phyloP scores from a whole-genome alignment of 1,140 invertebrate species.

The Ylistrum balloti region DNA sequence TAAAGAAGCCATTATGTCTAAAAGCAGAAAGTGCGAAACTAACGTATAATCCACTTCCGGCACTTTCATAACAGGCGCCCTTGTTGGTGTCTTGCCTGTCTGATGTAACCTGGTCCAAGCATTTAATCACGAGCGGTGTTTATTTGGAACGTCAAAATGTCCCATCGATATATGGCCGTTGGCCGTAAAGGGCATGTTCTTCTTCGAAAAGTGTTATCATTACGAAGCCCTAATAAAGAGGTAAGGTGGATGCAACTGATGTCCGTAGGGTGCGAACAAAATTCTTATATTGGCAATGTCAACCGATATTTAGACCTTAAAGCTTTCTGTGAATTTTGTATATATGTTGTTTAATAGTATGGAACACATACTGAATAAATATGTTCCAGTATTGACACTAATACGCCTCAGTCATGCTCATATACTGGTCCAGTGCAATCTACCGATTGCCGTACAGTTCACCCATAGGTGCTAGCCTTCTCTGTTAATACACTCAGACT shows the following conservation, averaged over 20 bases:
- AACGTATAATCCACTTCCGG: not conserved
- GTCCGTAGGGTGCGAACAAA: not conserved
- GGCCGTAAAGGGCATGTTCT: slow-evolving; percentile 40
- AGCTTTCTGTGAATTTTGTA: too few species aligned
- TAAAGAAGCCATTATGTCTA: too few species aligned
- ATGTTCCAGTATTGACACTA: too few species aligned
- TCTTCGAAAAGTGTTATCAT: slow-evolving; percentile 42
- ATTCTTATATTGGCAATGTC: slow-evolving; percentile 15
- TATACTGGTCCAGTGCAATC: too few species aligned
- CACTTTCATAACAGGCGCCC: slow-evolving; percentile 16
- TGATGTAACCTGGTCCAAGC: not conserved
- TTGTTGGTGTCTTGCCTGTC: not conserved
- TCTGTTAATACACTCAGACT: too few species aligned
- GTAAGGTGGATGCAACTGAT: not conserved
- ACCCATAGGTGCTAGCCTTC: too few species aligned
- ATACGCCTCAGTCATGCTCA: too few species aligned
- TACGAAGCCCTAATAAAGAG: not conserved
- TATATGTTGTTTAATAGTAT: too few species aligned
- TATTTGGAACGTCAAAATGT: not conserved
- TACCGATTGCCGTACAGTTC: too few species aligned
- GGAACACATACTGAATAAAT: too few species aligned
- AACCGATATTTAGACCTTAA: too few species aligned
- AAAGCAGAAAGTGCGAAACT: not conserved
- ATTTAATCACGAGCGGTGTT: not conserved
- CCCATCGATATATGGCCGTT: slow-evolving; percentile 40